Conservation (phyloP, 1,140 invertebrate species). For the Drosophila prosaltans region DNA sequence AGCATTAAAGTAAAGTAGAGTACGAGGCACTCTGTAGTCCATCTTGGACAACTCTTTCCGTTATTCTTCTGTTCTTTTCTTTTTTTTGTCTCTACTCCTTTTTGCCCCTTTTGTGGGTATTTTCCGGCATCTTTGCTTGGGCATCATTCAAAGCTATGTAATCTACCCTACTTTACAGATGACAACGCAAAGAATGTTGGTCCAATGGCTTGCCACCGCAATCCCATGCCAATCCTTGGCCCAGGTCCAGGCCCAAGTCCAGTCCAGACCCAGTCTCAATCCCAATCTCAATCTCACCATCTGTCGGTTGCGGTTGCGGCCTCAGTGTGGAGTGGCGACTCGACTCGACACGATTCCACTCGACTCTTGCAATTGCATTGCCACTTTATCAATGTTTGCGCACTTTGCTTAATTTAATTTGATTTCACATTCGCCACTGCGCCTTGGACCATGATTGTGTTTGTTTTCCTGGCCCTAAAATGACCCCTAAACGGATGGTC, state of each 20-base stretch:
- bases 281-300: constrained; percentile 18
- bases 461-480: not conserved
- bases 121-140: constrained; percentile 54
- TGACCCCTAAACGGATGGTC: not conserved
- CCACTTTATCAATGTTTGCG: constrained; percentile 60
- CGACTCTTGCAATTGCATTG: constrained; percentile 20
- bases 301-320: constrained; percentile 65
- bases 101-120: constrained; percentile 10
- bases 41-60: not conserved
- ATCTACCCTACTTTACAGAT: constrained; percentile 78
- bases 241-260: constrained; percentile 1
- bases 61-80: not conserved
- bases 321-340: constrained; percentile 5
- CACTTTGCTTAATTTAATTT: constrained; percentile 79
- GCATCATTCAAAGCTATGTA: constrained; percentile 69
- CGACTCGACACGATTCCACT: not conserved
- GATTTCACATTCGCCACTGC: constrained; percentile 54
- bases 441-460: constrained; percentile 42
- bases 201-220: not conserved
- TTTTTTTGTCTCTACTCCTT: too few relatives aligned
- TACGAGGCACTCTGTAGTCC: constrained; percentile 5
- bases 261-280: not conserved
- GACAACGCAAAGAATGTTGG: constrained; percentile 60
- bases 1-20: not conserved
- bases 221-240: constrained; percentile 1